These are phyloP conservation scores for Danio jaintianensis DNA, from an alignment of 2,797 vertebrate genomes.

Conservation along the genomic window DNA sequence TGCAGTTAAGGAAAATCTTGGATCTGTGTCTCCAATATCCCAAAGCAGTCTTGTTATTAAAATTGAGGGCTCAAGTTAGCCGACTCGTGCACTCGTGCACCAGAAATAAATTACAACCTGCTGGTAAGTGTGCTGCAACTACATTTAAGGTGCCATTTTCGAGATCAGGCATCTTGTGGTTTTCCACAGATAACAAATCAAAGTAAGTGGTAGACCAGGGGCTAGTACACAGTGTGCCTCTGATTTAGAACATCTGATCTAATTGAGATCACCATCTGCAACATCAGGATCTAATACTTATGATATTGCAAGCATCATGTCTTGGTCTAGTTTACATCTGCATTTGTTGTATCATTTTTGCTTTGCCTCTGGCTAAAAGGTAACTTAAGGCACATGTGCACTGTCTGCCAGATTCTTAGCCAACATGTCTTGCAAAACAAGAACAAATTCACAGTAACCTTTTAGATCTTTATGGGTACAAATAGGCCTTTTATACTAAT, in stretches of 20 bases:
- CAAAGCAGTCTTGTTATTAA: conserved; percentile 55
- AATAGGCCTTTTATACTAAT: not conserved
- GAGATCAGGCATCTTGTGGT: conserved; percentile 70
- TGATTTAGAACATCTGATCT: conserved; percentile 47
- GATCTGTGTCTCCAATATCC: conserved; percentile 42
- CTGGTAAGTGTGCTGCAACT: conserved; percentile 62
- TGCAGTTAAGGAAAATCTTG: conserved; percentile 54
- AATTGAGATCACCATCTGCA: conserved; percentile 11
- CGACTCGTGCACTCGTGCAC: conserved; percentile 68
- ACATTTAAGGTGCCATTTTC: conserved; percentile 69
- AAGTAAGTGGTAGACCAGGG: not conserved
- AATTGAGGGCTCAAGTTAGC: conserved; percentile 48
- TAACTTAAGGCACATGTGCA: conserved; percentile 17
- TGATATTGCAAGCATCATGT: conserved; percentile 28
- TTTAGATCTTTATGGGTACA: not conserved
- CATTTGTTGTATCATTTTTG: not conserved
- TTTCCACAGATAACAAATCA: conserved; percentile 56
- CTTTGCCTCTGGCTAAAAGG: not conserved
- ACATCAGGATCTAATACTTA: conserved; percentile 33
- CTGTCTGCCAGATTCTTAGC: not conserved
- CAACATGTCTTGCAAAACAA: not conserved
- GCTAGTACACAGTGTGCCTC: conserved; percentile 38
- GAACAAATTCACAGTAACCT: not conserved
- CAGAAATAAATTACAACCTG: conserved; percentile 74
- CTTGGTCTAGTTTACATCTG: conserved; percentile 43